These are phyloP conservation scores for Macropus fuliginosus DNA, from an alignment of 2,797 vertebrate species.

Conservation along the genomic window DNA sequence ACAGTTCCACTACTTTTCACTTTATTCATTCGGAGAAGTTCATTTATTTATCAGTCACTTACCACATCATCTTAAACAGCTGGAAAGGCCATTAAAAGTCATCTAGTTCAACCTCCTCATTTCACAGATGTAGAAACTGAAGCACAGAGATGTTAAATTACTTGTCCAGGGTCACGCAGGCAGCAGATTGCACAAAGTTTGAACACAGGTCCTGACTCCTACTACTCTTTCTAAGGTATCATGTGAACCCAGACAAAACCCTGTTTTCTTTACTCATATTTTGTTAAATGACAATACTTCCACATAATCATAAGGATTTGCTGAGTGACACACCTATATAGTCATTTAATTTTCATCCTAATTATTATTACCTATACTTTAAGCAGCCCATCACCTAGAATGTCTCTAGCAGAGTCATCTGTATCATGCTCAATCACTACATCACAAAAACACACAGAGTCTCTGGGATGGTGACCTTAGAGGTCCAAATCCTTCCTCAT, in stretches of 20 bases:
- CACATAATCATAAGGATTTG: background rate
- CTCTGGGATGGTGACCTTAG: background rate
- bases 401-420: background rate
- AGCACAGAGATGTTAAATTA: background rate
- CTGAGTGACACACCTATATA: background rate
- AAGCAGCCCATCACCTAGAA: background rate
- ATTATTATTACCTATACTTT: constrained; percentile 31
- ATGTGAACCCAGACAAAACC: background rate
- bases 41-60: background rate
- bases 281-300: background rate
- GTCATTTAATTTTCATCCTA: background rate
- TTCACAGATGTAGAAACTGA: background rate
- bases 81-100: background rate
- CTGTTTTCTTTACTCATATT: background rate
- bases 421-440: background rate
- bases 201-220: background rate
- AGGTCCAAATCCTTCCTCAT: background rate
- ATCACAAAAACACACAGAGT: background rate
- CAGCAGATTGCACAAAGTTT: background rate
- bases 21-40: background rate
- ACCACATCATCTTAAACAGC: background rate
- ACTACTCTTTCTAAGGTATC: background rate
- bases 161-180: background rate
- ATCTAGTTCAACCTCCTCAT: background rate
- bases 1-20: background rate